Evolutionary conservation across 92 coral and sea anemone genomes (phyloP), one percentile per base, ranked within the genome.

Genomic region (Porites rus): DNA sequence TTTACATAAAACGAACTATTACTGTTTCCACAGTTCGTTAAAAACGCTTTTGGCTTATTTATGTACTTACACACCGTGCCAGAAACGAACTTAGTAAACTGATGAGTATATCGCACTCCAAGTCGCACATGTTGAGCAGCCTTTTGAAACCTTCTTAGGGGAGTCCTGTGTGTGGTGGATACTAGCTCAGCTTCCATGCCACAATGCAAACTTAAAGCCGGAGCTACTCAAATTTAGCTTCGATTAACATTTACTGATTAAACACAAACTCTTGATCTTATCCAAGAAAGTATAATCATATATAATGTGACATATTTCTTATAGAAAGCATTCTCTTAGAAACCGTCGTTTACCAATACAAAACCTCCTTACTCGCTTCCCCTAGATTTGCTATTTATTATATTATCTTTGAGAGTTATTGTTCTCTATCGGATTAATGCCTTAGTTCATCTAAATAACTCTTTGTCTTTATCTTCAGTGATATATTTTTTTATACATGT

Each of bases 311-410:
- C 79, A 75, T 75, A 21, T 28, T 75, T 75, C 21, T 5, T 19
- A 18, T 21, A 54, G 10, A 13, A 3, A 31, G 63, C 66, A 65
- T 75, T 75, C 79, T 75, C 79, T 56, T 75, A 75, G 79, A 53
- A 75, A 75, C 79, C 58, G 76, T 72, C 18, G 8, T 14, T 8
- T 21, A 38, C 43, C 51, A 14, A 1, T 31, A 17, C 6, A 16
- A 8, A 43, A 14, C 46, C 73, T 4, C 43, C 20, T 21, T 69
- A 69, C 73, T 38, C 7, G 73, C 14, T 21, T 69, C 13, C 60
- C 4, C 11, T 56, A 56, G 16, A 56, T 56, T 56, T 56, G 61
- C 12, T 6, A 38, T 38, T 38, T 56, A 10, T 14, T 21, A 28
- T 25, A 3, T 69, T 69, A 31, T 2, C 31, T 12, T 9, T 0